Evolutionary conservation across 2,888 invertebrate species (phyloP).

Genomic region (Unio delphinus): DNA sequence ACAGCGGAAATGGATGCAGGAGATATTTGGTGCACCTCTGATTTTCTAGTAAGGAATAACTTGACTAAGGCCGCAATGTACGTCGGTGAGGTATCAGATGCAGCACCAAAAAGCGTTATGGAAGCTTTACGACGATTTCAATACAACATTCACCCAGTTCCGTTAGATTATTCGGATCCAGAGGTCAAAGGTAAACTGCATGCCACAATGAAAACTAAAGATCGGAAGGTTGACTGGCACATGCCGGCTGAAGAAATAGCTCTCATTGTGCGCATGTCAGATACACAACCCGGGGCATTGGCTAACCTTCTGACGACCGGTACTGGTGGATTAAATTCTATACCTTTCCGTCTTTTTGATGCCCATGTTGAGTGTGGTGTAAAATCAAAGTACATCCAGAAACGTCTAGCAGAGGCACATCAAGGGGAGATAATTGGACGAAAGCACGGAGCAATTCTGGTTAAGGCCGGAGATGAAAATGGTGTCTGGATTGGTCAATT

Average conservation of each 20-base stretch:
- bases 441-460: constrained; percentile 17
- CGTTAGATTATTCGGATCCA: constrained; percentile 5
- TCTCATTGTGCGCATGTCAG: constrained; percentile 5
- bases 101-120: not conserved
- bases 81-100: constrained; percentile 9
- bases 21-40: constrained; percentile 21
- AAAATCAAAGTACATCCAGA: not conserved
- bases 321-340: not conserved
- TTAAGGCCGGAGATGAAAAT: constrained; percentile 16
- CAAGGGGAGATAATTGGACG: constrained; percentile 15
- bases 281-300: constrained; percentile 6
- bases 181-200: not conserved
- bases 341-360: constrained; percentile 4
- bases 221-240: constrained; percentile 3
- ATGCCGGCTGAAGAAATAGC: constrained; percentile 8
- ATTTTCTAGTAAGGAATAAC: constrained; percentile 8
- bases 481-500: constrained; percentile 34
- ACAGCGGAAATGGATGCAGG: constrained; percentile 16
- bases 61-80: constrained; percentile 22
- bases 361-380: constrained; percentile 4
- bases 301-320: not conserved
- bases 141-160: not conserved
- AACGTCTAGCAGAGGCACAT: constrained; percentile 4
- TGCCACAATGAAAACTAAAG: constrained; percentile 1
- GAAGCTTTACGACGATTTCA: not conserved